Base-by-base conservation (phyloP, 2,888 invertebrate genomes). In the Temnothorax ravouxi region DNA sequence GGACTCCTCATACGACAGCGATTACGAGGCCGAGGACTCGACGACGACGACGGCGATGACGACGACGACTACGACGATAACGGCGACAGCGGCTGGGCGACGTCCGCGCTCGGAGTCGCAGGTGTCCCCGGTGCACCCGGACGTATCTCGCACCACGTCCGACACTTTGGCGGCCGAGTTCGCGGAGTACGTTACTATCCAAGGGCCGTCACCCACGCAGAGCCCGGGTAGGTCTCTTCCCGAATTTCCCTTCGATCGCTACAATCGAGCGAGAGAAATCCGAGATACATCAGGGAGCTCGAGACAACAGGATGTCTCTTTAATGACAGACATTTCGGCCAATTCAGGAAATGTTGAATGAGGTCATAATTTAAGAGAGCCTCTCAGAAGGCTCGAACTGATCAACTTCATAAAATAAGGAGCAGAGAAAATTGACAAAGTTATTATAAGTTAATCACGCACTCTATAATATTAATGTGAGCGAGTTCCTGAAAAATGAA, bases 1-100 rank as follows among this genome's bases (percentile, higher is more conserved):
- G 93, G 98, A 98, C 95, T 98, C 98, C 81, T 98, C 98, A 93
- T 98, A 98, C 95, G 98, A 98, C 95, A 98, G 98, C 29, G 98
- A 98, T 94, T 97, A 96, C 93, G 97, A 97, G 86, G 96, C 96
- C 44, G 93, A 93, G 83, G 94, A 94, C 56, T 90, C 93, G 61
- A 88, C 92, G 75, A 41, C 67, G 18, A 41, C 76, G 13, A 64
- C 38, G 50, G 8, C 56, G 44, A 52, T 38, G 98, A 98, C 93
- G 95, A 96, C 64, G 98, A 96, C 64, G 98, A 98, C 82, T 98
- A 97, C 83, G 97, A 97, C 93, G 98, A 98, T 95, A 98, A 98
- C 95, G 97, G 98, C 34, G 97, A 98, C 95, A 97, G 96, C 93
- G 97, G 97, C 87, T 96, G 96, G 44, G 92, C 93, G 84, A 93